Evolutionary conservation across 2,113 vertebrate genomes (phyloP), one percentile per base, ranked within the genome.

Genomic region (Rhinolophus sinicus): DNA sequence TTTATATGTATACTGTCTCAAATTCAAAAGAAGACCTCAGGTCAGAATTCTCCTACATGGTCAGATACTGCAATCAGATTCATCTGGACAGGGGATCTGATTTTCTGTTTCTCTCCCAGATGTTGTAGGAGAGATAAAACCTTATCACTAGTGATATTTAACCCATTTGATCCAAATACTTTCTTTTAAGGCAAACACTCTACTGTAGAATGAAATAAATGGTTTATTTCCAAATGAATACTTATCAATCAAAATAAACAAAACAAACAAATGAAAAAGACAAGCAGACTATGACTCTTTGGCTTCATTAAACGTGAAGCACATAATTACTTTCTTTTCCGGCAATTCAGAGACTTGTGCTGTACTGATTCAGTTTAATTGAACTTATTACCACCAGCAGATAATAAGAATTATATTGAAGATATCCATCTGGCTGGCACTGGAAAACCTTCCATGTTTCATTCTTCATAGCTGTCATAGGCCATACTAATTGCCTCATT

Each of bases 341-440:
- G 21, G 95, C 96, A 95, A 97, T 98, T 98, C 94, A 92, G 62
- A 97, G 93, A 97, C 97, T 97, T 96, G 93, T 93, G 92, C 93
- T 97, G 96, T 38, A 69, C 97, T 90, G 97, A 91, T 96, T 97
- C 89, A n/a, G 84, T 98, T 97, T 98, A 98, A 98, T 98, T 98
- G 98, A 98, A 98, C 97, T 78, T 97, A 98, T 98, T 97, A 98
- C 97, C 97, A 98, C 92, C 73, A 98, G 95, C 97, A 97, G 98
- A 98, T 98, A 98, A 97, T 97, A 98, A 97, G 98, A 98, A 98
- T 97, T 97, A 98, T 98, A 98, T 98, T 98, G 98, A 98, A 98
- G 98, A 98, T 96, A 99, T 98, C 98, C 98, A 98, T 98, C 98
- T 98, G 98, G 98, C 97, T 98, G 81, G 77, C 78, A 6, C 26